A percentile compares a stretch with the other conserved stretches of the same genome.
phyloP scores from a whole-genome alignment of 2,888 invertebrate species.

The Meiosimyza decipiens region DNA sequence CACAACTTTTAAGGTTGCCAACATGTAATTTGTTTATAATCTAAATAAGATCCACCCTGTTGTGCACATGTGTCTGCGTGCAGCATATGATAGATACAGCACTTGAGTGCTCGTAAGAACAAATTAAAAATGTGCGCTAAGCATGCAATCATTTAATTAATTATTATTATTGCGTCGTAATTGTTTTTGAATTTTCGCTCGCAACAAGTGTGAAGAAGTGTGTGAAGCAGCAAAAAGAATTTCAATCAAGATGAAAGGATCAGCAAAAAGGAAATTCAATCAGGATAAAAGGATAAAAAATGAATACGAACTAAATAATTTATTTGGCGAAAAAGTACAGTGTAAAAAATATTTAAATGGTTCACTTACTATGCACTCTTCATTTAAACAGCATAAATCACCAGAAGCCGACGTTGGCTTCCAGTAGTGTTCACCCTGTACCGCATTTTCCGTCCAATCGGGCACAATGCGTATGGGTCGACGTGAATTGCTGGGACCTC shows the following conservation, averaged over 20 bases:
- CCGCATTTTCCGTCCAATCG: conserved; percentile 87
- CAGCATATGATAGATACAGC: neutral
- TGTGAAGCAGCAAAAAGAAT: too few relatives aligned
- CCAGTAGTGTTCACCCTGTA: conserved; percentile 95
- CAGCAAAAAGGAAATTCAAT: too few relatives aligned
- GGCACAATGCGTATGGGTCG: conserved; percentile 81
- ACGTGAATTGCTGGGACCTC: conserved; percentile 64
- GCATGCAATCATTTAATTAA: conserved; percentile 59
- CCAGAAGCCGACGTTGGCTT: conserved; percentile 90
- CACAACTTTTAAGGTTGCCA: neutral
- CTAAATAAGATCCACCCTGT: neutral
- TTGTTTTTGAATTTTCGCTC: too few relatives aligned
- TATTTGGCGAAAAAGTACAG: too few relatives aligned
- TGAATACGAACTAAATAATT: too few relatives aligned
- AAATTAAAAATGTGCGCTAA: conserved; percentile 43
- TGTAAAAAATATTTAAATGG: too few relatives aligned
- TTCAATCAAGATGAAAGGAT: too few relatives aligned
- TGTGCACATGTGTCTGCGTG: neutral
- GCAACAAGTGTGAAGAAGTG: too few relatives aligned
- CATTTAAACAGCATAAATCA: conserved; percentile 93
- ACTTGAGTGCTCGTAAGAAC: neutral
- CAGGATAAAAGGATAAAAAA: too few relatives aligned
- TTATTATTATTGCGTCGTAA: conserved; percentile 15
- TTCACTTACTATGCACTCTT: conserved; percentile 77
- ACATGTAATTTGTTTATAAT: neutral